Percentiles rank a stretch among this genome's conserved stretches.
Conservation (phyloP, 2,113 vertebrate species). For the Poicephalus meyeri region DNA sequence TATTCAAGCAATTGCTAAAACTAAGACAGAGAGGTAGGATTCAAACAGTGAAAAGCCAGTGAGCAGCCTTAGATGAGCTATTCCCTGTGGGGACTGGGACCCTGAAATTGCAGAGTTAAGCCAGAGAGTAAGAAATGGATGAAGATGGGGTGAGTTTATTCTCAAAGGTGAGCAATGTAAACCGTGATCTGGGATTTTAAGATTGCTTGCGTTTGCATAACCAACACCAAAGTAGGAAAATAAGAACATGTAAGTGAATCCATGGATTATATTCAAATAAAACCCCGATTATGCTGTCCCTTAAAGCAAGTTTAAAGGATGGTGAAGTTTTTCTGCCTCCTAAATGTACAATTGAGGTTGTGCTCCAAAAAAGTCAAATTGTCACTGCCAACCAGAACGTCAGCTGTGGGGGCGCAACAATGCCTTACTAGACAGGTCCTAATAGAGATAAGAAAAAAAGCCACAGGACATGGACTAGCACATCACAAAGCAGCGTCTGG, state of each 20-base stretch:
- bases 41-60: not conserved
- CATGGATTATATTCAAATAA: not conserved
- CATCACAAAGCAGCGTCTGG: not conserved
- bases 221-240: not conserved
- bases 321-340: not conserved
- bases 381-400: not conserved
- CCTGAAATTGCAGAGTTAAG: not conserved
- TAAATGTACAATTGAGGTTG: not conserved
- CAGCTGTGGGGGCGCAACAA: not conserved
- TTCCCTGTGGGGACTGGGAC: not conserved
- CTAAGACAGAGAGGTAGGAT: not conserved
- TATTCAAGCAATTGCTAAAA: not conserved
- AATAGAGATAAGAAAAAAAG: not conserved
- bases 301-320: not conserved
- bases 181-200: not conserved
- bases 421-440: not conserved
- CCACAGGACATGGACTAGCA: not conserved
- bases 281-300: not conserved
- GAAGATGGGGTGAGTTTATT: not conserved
- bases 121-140: not conserved
- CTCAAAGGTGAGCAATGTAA: not conserved
- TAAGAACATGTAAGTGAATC: not conserved
- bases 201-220: not conserved
- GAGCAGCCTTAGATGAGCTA: not conserved
- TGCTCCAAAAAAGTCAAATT: not conserved